Base-by-base conservation (phyloP, 1,140 invertebrate species). In the Drosophila sucinea region DNA sequence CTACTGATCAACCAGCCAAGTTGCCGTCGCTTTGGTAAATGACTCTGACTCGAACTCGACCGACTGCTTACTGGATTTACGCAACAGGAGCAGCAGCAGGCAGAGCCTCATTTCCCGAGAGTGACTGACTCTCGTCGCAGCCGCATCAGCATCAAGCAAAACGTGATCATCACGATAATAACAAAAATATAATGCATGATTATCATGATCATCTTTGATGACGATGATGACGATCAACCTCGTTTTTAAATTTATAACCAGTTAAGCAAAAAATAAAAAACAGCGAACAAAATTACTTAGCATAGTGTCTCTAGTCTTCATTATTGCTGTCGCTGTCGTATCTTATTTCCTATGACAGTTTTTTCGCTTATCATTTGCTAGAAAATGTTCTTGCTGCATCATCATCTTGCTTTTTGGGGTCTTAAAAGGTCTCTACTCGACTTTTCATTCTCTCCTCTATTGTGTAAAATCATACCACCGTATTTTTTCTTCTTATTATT, bases 21-120 rank as follows among this genome's bases (percentile, higher is more conserved):
- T 65, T 78, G 74, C 75, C 75, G 75, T 78, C 74, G 74, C 73
- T 70, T 77, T 77, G 75, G 74, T 77, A 77, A 77, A 77, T 78
- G 76, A 77, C 68, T 70, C 79, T 64, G 71, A 79, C 72, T 27
- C 78, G 68, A 80, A 76, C 68, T 76, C 82, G 73, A 83, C 73
- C 71, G 74, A 85, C 70, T 89, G 85, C 80, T 89, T 67, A 89
- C 84, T 89, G 84, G 84, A 63, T 89, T 89, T 89, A 89, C 84
- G 84, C 84, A 89, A 89, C 84, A 89, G 83, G 83, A 87, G 83
- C 75, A 44, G 3, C 10, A 11, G 2, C 29, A 60, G 57, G 40
- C 44, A 47, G 3, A 60, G 65, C 83, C 67, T 67, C 68, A 75
- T 81, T 89, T 89, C 84, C 79, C 5, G 44, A 47, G 77, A 67